phyloP scores from a whole-genome alignment of 2,888 invertebrate species.

The Dorcus hopei region DNA sequence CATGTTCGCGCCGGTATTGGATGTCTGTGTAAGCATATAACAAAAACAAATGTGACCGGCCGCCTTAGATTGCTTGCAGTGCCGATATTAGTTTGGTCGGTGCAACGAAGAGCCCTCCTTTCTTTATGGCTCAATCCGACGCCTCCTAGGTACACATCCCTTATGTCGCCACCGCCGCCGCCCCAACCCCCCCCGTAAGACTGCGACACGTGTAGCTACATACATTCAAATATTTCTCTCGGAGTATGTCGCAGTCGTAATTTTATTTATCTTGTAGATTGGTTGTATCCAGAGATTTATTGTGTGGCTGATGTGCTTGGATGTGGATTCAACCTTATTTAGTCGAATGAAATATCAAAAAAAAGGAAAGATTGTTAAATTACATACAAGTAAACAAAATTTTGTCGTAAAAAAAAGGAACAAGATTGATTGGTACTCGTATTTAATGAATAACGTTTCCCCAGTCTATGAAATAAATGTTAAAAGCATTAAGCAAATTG shows the following conservation, averaged over 20 bases:
- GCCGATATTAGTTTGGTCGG: slow-evolving; percentile 38
- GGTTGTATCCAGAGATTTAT: too few relatives aligned
- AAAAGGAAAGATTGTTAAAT: too few relatives aligned
- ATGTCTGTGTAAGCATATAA: slow-evolving; percentile 43
- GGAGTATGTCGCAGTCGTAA: background rate
- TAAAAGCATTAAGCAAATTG: too few relatives aligned
- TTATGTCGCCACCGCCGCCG: background rate
- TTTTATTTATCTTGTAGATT: background rate
- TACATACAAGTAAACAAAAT: too few relatives aligned
- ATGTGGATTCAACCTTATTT: too few relatives aligned
- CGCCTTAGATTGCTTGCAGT: slow-evolving; percentile 41
- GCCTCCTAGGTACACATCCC: slow-evolving; percentile 12
- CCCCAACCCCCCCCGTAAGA: background rate
- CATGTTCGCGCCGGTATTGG: slow-evolving; percentile 40
- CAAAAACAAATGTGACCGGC: slow-evolving; percentile 44
- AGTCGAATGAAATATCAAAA: too few relatives aligned
- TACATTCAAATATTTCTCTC: background rate
- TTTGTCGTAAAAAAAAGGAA: too few relatives aligned
- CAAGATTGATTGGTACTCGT: too few relatives aligned
- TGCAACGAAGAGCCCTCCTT: slow-evolving; percentile 22
- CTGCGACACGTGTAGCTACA: background rate
- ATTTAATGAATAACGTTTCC: too few relatives aligned
- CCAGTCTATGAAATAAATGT: too few relatives aligned
- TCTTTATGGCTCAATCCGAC: slow-evolving; percentile 24
- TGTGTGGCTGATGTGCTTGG: too few relatives aligned